Evolutionary conservation across 2,113 vertebrate species (phyloP), one percentile per base, ranked within the genome.

Genomic region (Brachypteracias leptosomus): DNA sequence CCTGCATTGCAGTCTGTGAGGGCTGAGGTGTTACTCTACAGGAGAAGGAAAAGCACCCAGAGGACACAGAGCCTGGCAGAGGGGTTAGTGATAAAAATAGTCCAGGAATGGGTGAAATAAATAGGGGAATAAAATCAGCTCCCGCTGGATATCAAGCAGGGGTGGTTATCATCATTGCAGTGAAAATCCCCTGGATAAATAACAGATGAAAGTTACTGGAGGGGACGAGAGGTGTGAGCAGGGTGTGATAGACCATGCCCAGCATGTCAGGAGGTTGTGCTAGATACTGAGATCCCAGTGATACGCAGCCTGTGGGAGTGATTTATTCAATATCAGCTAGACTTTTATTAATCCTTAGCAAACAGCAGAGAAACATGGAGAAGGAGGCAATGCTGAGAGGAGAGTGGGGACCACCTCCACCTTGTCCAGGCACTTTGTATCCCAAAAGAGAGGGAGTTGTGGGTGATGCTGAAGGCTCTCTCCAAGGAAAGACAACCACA

Each of bases 331-430:
- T 4, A 1, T 2, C 29, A 6, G 0, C n/a, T 31, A 2, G 0
- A 57, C 70, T 47, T 76, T 51, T 44, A 51, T 91, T 79, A 95
- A 91, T 58, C 66, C 35, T 35, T 73, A 20, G 15, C 26, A 26
- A 18, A 10, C 1, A 57, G 24, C 66, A 72, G 57, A 74, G 55
- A 35, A 68, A 17, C 31, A 44, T 1, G 2, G 49, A 75, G 36
- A 47, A 36, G 0, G 1, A 46, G 26, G 52, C 24, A 36, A 2
- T 1, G 21, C 36, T 16, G 6, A 59, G 57, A 4, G 2, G 8
- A 12, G 3, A 4, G 44, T 2, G 0, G 0, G 21, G 31, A 19
- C 51, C 44, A 22, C 29, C 8, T 28, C 49, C 3, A 0, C 6
- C 25, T 46, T 16, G 6, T 9, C 28, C 13, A 19, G 54, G 25